Conservation (phyloP, 2,113 vertebrate species). For the Sardina pilchardus region DNA sequence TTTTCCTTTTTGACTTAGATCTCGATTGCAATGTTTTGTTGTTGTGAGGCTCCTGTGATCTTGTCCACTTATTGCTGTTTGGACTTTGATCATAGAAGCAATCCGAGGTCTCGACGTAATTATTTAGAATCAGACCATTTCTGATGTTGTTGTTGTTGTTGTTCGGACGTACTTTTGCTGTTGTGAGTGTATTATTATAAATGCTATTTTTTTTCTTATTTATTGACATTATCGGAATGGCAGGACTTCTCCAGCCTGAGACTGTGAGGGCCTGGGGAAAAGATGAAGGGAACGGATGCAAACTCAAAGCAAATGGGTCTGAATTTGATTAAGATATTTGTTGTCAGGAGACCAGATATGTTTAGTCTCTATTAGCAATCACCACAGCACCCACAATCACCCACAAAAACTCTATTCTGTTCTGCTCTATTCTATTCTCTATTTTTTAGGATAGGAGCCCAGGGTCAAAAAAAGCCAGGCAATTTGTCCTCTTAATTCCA, state of each 20-base stretch:
- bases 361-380: neutral
- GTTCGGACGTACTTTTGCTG: neutral
- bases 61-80: neutral
- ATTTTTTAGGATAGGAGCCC: neutral
- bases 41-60: neutral
- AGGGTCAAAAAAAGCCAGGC: neutral
- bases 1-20: neutral
- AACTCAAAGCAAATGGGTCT: neutral
- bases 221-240: neutral
- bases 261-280: neutral
- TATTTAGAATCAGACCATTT: neutral
- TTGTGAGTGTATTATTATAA: neutral
- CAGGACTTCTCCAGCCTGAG: neutral
- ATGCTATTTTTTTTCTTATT: neutral
- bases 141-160: neutral
- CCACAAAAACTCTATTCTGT: neutral
- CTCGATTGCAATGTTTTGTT: neutral
- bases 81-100: neutral
- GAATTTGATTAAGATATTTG: neutral
- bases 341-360: neutral
- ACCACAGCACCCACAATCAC: neutral
- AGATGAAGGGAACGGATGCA: neutral
- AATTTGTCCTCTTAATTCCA: constrained; percentile 11
- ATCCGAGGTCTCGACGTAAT: neutral
- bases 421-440: too few species aligned